Conservation (phyloP, 2,888 invertebrate species). For the Esperia sulphurella region DNA sequence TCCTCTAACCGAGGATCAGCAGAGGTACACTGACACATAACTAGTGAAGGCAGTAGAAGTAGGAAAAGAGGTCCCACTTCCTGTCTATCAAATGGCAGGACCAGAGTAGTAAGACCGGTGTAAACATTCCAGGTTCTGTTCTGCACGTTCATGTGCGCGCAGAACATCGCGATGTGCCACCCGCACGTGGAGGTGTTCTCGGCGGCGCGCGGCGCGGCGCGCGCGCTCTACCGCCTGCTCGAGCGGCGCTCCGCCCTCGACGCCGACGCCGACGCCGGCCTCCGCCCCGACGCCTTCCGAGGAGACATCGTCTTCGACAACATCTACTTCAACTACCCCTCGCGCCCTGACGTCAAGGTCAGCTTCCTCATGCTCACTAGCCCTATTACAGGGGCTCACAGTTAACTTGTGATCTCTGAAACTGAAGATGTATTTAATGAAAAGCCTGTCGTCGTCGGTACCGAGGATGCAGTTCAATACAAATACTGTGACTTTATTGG, state of each 20-base stretch:
- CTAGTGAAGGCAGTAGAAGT: too few relatives aligned
- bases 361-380: not conserved
- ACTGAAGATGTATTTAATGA: too few relatives aligned
- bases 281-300: slow-evolving; percentile 70
- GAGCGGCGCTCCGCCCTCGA: slow-evolving; percentile 72
- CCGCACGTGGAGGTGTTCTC: slow-evolving; percentile 88
- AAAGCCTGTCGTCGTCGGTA: too few relatives aligned
- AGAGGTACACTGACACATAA: too few relatives aligned
- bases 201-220: slow-evolving; percentile 85
- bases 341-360: slow-evolving; percentile 85
- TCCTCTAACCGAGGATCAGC: too few relatives aligned
- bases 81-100: too few relatives aligned
- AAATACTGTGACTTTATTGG: too few relatives aligned
- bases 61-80: too few relatives aligned
- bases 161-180: slow-evolving; percentile 86
- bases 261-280: slow-evolving; percentile 44
- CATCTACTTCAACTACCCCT: slow-evolving; percentile 88
- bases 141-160: slow-evolving; percentile 86
- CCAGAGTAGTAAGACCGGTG: too few relatives aligned
- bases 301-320: slow-evolving; percentile 85
- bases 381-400: too few relatives aligned
- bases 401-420: too few relatives aligned
- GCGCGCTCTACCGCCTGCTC: slow-evolving; percentile 83
- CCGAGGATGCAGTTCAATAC: too few relatives aligned
- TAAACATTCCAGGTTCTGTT: slow-evolving; percentile 81